Conservation (phyloP, 2,888 invertebrate species). For the Chaetogeoica ovagalla region DNA sequence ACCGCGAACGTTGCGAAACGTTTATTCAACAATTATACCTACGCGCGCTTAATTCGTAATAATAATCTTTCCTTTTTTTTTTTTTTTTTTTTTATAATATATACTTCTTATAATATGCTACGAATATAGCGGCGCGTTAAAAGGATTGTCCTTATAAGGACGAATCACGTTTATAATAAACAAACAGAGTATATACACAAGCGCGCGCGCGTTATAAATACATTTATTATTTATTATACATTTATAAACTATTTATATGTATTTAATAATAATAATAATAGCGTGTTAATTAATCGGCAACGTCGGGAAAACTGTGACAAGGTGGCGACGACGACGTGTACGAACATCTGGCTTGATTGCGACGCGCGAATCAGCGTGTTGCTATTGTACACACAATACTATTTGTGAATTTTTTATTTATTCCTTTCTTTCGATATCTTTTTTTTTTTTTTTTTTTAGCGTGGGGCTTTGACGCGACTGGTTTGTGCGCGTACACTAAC, state of each 20-base stretch:
- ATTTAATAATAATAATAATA: background rate
- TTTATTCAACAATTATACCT: slow-evolving; percentile 22
- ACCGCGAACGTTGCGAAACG: slow-evolving; percentile 26
- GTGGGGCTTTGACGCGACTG: background rate
- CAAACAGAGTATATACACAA: background rate
- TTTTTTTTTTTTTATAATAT: no score
- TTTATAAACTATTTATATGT: background rate
- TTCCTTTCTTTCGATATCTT: background rate
- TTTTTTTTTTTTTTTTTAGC: background rate
- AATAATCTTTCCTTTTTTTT: no score
- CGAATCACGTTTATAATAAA: slow-evolving; percentile 17
- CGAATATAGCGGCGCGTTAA: slow-evolving; percentile 23
- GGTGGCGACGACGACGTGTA: no score
- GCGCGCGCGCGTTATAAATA: no score
- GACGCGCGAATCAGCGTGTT: background rate
- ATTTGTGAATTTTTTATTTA: slow-evolving; percentile 1
- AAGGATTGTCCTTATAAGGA: slow-evolving; percentile 40
- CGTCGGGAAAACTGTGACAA: slow-evolving; percentile 2
- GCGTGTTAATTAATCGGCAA: slow-evolving; percentile 9
- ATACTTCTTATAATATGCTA: background rate
- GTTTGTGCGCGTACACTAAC: background rate
- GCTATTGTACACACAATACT: background rate
- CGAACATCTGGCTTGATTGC: slow-evolving; percentile 7
- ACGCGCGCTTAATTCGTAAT: slow-evolving; percentile 5
- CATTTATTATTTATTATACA: background rate